Conservation (phyloP, 2,888 invertebrate species). For the Conus canariensis region DNA sequence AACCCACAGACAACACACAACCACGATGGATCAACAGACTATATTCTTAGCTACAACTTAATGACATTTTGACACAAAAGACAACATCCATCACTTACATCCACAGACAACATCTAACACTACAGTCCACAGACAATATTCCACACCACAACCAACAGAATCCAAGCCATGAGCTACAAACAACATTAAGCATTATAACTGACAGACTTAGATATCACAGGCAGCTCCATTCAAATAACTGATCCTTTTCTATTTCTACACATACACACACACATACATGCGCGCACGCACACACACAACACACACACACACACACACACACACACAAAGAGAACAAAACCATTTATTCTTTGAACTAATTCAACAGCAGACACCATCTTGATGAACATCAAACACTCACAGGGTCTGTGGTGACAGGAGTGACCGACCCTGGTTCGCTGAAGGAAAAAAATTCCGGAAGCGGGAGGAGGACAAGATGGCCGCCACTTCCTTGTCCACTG, state of each 20-base stretch:
- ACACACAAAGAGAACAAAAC: background rate
- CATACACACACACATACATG: constrained; percentile 13
- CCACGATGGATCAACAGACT: too few relatives aligned
- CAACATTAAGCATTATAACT: background rate
- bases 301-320: constrained; percentile 25
- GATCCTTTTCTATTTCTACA: background rate
- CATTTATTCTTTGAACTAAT: background rate
- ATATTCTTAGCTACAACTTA: too few relatives aligned
- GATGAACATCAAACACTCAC: background rate
- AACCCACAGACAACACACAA: too few relatives aligned
- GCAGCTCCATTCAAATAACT: too few relatives aligned
- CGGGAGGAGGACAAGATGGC: constrained; percentile 60
- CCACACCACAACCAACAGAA: too few relatives aligned
- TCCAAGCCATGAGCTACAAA: too few relatives aligned
- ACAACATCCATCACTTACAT: background rate
- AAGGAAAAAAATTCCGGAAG: constrained; percentile 63
- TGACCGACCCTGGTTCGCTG: constrained; percentile 44
- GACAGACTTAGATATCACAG: background rate
- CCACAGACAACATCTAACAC: background rate
- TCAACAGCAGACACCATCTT: too few relatives aligned
- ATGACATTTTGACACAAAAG: too few relatives aligned
- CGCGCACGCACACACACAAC: constrained; percentile 8
- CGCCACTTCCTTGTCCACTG: constrained; percentile 57
- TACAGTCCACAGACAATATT: too few relatives aligned
- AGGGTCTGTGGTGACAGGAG: background rate